A percentile compares a stretch with the other conserved stretches of the same genome.
Conservation (phyloP, 2,797 vertebrate species). For the Hippoglossus hippoglossus region DNA sequence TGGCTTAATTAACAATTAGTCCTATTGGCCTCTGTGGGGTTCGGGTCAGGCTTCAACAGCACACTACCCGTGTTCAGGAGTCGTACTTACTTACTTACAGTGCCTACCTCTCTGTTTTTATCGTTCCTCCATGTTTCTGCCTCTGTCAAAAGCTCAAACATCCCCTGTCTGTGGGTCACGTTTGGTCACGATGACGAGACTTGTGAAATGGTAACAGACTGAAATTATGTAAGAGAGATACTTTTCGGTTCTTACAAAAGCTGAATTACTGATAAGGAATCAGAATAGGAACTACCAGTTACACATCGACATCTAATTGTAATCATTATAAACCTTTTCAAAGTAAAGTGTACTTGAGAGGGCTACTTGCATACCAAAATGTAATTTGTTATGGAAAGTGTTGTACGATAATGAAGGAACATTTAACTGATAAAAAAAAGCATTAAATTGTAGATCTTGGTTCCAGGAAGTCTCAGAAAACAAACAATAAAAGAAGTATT, state of each 20-base stretch:
- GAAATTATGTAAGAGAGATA: neutral
- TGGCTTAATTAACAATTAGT: slow-evolving; percentile 78
- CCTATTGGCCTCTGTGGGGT: slow-evolving; percentile 55
- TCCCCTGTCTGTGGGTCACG: neutral
- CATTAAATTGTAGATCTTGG: neutral
- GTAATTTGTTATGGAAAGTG: neutral
- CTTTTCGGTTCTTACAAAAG: slow-evolving; percentile 1
- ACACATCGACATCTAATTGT: slow-evolving; percentile 1
- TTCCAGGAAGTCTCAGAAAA: neutral
- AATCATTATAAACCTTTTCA: slow-evolving; percentile 15
- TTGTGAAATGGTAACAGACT: neutral
- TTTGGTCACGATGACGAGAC: neutral
- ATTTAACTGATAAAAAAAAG: neutral
- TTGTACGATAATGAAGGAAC: neutral
- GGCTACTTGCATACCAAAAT: no score
- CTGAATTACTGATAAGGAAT: slow-evolving; percentile 20
- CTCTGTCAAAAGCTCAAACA: neutral
- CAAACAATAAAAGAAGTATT: neutral
- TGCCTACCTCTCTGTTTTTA: slow-evolving; percentile 36
- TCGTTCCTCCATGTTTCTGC: neutral
- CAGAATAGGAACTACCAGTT: slow-evolving; percentile 4
- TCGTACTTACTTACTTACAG: slow-evolving; percentile 18
- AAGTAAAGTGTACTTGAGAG: slow-evolving; percentile 37
- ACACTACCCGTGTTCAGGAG: slow-evolving; percentile 46
- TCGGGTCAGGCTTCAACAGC: slow-evolving; percentile 62